Evolutionary conservation across 1,140 invertebrate species (phyloP).

Genomic region (Arion vulgaris): DNA sequence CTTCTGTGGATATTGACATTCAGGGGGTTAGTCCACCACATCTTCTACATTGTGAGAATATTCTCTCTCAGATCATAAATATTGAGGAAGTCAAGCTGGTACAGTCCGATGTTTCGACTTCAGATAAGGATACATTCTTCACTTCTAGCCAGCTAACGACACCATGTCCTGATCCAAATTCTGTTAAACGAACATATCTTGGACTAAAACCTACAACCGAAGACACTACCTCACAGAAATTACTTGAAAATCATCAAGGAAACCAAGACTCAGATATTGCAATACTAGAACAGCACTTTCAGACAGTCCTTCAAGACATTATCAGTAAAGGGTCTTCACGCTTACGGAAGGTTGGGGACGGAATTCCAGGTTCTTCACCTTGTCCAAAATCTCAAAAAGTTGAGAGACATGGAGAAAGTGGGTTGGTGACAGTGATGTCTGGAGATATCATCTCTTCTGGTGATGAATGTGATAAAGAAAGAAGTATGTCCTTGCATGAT

Average conservation of each 20-base stretch:
- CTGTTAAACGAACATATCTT: not conserved
- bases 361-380: not conserved
- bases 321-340: constrained; percentile 24
- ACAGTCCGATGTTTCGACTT: not conserved
- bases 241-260: not conserved
- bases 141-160: not conserved
- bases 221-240: not conserved
- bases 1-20: constrained; percentile 15
- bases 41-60: not conserved
- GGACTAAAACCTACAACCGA: not conserved
- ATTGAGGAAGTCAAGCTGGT: not conserved
- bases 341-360: not conserved
- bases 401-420: not conserved
- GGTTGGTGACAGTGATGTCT: not conserved
- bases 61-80: not conserved
- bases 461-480: constrained; percentile 4
- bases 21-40: not conserved
- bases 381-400: not conserved
- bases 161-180: not conserved
- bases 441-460: not conserved
- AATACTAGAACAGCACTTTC: constrained; percentile 24
- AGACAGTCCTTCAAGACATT: constrained; percentile 20
- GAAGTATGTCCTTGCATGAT: constrained; percentile 15
- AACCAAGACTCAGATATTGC: not conserved
- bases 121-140: not conserved